Evolutionary conservation across 2,888 invertebrate species (phyloP).

Genomic region (Parnassius orleans): DNA sequence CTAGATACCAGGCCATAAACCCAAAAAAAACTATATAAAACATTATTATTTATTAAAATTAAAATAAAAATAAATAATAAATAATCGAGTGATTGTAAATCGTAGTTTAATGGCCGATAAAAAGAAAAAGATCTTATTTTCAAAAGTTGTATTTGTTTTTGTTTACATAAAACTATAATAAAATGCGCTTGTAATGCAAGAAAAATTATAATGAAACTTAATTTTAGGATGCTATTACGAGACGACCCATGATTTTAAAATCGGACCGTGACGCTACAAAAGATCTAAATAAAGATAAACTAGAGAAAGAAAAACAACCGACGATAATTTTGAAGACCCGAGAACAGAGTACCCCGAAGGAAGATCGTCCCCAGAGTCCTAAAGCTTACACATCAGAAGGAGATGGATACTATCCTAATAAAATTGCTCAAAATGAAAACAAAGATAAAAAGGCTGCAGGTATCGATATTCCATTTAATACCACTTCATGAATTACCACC

Average conservation of each 20-base stretch:
- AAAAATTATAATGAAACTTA: background rate
- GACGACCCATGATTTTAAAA: conserved; percentile 71
- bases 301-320: conserved; percentile 79
- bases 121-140: conserved; percentile 73
- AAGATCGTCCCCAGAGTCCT: conserved; percentile 83
- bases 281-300: conserved; percentile 61
- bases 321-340: conserved; percentile 86
- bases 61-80: too few species aligned
- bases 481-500: too few species aligned
- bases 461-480: conserved; percentile 25
- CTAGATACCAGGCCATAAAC: too few species aligned
- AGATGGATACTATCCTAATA: conserved; percentile 60
- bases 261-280: conserved; percentile 67
- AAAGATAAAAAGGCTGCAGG: conserved; percentile 67
- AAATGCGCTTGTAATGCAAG: background rate
- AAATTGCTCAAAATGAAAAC: conserved; percentile 77
- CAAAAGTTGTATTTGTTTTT: conserved; percentile 45
- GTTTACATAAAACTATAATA: background rate
- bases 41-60: too few species aligned
- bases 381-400: conserved; percentile 66
- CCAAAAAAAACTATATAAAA: too few species aligned
- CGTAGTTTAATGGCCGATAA: conserved; percentile 58
- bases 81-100: too few species aligned
- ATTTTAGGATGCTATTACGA: conserved; percentile 58
- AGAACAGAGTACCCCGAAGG: conserved; percentile 78